Evolutionary conservation across 1,140 invertebrate genomes (phyloP).

Genomic region (Yoshiicerus persimilis): DNA sequence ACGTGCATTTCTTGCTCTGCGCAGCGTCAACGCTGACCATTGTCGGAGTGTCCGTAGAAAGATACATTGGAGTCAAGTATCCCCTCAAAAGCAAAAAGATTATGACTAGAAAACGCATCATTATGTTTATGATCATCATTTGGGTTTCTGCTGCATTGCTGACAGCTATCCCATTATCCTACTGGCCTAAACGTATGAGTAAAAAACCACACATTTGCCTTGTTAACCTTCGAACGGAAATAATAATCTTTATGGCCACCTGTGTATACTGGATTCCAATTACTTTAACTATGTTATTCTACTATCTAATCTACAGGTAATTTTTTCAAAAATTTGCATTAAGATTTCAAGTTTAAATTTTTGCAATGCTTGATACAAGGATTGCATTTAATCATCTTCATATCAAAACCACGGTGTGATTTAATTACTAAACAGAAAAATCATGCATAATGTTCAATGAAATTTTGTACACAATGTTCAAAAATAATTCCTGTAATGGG

Average conservation of each 20-base stretch:
- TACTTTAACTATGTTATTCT: neutral
- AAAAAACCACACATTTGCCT: neutral
- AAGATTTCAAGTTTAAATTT: neutral
- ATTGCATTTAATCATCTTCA: too few relatives aligned
- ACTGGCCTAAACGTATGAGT: neutral
- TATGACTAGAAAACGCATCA: neutral
- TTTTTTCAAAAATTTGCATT: neutral
- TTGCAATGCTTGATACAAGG: too few relatives aligned
- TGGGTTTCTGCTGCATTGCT: neutral
- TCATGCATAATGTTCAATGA: too few relatives aligned
- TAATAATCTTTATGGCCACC: neutral
- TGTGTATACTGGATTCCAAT: neutral
- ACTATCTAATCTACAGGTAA: neutral
- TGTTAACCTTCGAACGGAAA: neutral
- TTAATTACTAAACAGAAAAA: too few relatives aligned
- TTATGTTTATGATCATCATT: neutral
- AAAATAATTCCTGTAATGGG: too few relatives aligned
- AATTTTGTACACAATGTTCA: too few relatives aligned
- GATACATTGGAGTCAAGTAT: slow-evolving; percentile 36
- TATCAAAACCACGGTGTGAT: too few relatives aligned
- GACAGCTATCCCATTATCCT: neutral
- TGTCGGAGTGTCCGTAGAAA: slow-evolving; percentile 24
- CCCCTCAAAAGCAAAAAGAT: slow-evolving; percentile 19
- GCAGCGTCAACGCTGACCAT: slow-evolving; percentile 34
- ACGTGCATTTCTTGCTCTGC: slow-evolving; percentile 35